Conservation (phyloP, 2,113 vertebrate species). For the Desmodus rotundus region DNA sequence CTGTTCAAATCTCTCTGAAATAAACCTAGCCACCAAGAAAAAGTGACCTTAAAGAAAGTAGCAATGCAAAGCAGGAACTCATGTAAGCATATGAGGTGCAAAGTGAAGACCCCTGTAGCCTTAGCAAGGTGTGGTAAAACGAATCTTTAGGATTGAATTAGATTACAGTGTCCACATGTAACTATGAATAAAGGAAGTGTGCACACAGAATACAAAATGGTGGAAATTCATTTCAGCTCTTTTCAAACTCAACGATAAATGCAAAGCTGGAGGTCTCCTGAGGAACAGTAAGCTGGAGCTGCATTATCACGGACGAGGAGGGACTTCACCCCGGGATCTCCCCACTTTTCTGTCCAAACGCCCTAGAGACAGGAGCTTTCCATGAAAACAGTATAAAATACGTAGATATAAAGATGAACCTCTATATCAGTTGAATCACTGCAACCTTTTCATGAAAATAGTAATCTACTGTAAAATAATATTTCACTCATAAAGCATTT, state of each 20-base stretch:
- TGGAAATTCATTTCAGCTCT: background rate
- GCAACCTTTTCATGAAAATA: background rate
- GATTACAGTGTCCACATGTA: background rate
- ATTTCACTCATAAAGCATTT: background rate
- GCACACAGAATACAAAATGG: background rate
- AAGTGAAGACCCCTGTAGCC: constrained; percentile 69
- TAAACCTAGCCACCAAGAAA: background rate
- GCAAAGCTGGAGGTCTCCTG: background rate
- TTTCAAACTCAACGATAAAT: background rate
- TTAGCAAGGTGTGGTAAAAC: constrained; percentile 67
- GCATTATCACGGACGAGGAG: background rate
- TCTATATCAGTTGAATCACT: background rate
- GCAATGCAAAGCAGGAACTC: constrained; percentile 53
- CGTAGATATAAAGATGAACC: background rate
- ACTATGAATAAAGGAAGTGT: background rate
- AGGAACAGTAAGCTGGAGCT: background rate
- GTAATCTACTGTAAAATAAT: background rate
- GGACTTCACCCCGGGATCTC: background rate
- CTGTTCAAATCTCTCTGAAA: background rate
- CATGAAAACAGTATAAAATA: background rate
- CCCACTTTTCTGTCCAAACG: background rate
- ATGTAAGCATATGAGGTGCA: constrained; percentile 23
- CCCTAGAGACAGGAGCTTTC: background rate
- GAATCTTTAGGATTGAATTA: constrained; percentile 39
- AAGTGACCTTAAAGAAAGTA: constrained; percentile 39